phyloP scores from a whole-genome alignment of 53 echinoderm and acorn worm species.

The Patiria pectinifera region DNA sequence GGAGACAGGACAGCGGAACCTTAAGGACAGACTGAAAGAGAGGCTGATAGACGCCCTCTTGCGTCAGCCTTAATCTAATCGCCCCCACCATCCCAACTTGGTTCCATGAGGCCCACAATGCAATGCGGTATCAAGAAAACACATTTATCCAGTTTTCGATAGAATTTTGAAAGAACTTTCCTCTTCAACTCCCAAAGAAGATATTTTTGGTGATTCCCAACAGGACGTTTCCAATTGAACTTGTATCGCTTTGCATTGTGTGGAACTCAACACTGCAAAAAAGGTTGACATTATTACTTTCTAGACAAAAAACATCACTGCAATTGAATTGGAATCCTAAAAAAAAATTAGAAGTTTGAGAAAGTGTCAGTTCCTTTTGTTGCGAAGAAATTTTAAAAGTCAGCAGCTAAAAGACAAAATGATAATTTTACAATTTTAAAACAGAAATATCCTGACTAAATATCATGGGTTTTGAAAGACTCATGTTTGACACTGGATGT shows the following conservation, averaged over 20 bases:
- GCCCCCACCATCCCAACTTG: not conserved
- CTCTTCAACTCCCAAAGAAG: not conserved
- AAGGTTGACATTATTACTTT: not conserved
- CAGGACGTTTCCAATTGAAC: not conserved
- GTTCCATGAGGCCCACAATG: constrained; percentile 3
- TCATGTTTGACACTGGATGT: too few species aligned
- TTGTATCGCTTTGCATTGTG: constrained; percentile 40
- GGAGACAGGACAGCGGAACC: constrained; percentile 31
- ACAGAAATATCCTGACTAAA: too few species aligned
- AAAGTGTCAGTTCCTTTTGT: not conserved
- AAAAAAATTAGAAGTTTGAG: not conserved
- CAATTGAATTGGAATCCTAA: not conserved
- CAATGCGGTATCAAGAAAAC: constrained; percentile 1
- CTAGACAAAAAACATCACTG: not conserved
- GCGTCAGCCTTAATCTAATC: constrained; percentile 60
- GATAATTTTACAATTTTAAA: too few species aligned
- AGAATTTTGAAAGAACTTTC: not conserved
- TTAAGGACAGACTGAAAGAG: constrained; percentile 64
- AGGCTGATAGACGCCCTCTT: constrained; percentile 66
- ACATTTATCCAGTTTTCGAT: not conserved
- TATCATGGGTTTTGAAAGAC: too few species aligned
- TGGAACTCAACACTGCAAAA: not conserved
- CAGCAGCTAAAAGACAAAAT: not conserved
- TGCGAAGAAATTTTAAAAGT: not conserved
- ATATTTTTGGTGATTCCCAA: not conserved